A percentile compares a stretch with the other conserved stretches of the same genome.
phyloP scores from a whole-genome alignment of 2,888 invertebrate genomes.

The Euproctis similis region DNA sequence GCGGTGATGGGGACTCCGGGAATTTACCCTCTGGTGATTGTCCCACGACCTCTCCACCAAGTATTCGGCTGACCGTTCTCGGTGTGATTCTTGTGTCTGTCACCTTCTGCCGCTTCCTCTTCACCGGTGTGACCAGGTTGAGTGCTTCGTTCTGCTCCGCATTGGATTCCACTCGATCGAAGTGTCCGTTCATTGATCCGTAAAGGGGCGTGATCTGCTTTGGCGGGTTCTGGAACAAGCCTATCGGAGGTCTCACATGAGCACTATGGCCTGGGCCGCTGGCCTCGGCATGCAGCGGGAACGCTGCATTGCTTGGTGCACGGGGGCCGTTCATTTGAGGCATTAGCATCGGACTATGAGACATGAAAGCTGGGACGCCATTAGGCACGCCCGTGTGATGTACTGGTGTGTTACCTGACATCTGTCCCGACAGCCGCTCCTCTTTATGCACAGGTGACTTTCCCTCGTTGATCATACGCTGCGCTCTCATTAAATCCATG shows the following conservation, averaged over 20 bases:
- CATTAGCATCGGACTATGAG: slow-evolving; percentile 64
- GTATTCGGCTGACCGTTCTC: slow-evolving; percentile 89
- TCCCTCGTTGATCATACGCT: slow-evolving; percentile 87
- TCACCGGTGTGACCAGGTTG: slow-evolving; percentile 94
- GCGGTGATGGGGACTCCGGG: slow-evolving; percentile 83
- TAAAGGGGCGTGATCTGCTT: slow-evolving; percentile 83
- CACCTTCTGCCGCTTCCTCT: slow-evolving; percentile 98
- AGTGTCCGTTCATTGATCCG: slow-evolving; percentile 78
- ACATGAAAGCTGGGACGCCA: slow-evolving; percentile 60
- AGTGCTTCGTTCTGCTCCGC: slow-evolving; percentile 95
- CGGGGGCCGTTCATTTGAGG: slow-evolving; percentile 77
- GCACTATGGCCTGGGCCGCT: slow-evolving; percentile 57
- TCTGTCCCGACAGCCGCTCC: slow-evolving; percentile 75
- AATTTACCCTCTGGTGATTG: slow-evolving; percentile 78
- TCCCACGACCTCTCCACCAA: slow-evolving; percentile 87
- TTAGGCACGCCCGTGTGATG: slow-evolving; percentile 63
- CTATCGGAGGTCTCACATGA: slow-evolving; percentile 78
- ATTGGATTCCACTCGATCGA: slow-evolving; percentile 78
- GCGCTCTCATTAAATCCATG: slow-evolving; percentile 88
- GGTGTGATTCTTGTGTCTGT: slow-evolving; percentile 95
- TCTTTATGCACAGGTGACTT: slow-evolving; percentile 87
- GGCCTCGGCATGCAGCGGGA: slow-evolving; percentile 82
- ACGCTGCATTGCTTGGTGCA: slow-evolving; percentile 78
- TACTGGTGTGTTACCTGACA: slow-evolving; percentile 76
- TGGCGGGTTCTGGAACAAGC: slow-evolving; percentile 90